Percentiles rank a stretch among this genome's conserved stretches.
Evolutionary conservation across 2,797 vertebrate genomes (phyloP).

Genomic region (Danio tinwini): DNA sequence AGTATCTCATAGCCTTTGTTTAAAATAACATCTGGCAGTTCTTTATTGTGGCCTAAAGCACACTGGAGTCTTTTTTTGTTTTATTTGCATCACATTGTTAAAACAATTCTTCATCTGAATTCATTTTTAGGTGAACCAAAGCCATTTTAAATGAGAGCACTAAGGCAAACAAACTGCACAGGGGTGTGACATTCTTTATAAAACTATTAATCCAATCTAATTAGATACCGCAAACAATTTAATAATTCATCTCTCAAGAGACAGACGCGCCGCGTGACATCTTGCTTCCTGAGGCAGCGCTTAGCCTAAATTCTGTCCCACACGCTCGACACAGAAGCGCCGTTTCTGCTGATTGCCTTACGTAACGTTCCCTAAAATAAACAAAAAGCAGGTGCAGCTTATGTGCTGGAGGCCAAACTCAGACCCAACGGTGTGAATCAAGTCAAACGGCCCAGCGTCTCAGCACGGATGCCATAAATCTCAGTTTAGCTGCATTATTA

Average conservation of each 20-base stretch:
- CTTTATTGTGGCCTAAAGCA: neutral
- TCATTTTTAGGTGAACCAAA: neutral
- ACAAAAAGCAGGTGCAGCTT: constrained; percentile 11
- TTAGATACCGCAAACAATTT: constrained; percentile 43
- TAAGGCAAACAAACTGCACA: constrained; percentile 19
- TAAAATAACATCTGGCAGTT: neutral
- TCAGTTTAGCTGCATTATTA: neutral
- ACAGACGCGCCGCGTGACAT: neutral
- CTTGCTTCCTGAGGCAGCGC: constrained; percentile 21
- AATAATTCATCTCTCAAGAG: constrained; percentile 43
- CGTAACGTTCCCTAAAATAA: neutral
- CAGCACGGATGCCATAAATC: neutral
- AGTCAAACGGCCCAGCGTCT: neutral
- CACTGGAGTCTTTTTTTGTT: neutral
- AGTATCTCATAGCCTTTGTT: neutral
- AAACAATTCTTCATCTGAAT: neutral
- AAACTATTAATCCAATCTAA: constrained; percentile 37
- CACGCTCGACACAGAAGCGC: neutral
- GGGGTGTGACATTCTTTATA: constrained; percentile 8
- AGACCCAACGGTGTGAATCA: neutral
- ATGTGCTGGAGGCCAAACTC: neutral
- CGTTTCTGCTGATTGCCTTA: neutral
- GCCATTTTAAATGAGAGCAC: neutral
- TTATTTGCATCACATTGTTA: neutral
- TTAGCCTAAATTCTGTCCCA: constrained; percentile 32